Conservation (phyloP, 1,140 invertebrate genomes). For the Periplaneta americana region DNA sequence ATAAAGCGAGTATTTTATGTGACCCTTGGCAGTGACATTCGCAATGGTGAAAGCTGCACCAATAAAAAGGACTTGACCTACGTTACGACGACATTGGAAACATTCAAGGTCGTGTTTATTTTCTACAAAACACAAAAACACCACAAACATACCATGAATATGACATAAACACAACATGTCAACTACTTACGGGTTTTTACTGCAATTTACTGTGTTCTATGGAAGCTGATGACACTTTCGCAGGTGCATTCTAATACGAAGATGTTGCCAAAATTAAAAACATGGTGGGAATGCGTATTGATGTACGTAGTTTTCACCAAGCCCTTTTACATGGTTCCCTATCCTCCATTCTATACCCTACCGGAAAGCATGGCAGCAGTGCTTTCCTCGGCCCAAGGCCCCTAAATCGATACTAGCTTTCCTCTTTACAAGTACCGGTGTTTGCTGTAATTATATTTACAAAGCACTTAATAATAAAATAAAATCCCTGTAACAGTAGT, state of each 20-base stretch:
- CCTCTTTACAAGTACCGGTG: not conserved
- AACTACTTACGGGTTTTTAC: not conserved
- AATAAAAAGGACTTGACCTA: slow-evolving; percentile 4
- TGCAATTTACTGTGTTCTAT: not conserved
- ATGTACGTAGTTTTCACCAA: not conserved
- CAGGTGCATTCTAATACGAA: not conserved
- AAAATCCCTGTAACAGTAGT: not conserved
- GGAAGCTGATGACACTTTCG: not conserved
- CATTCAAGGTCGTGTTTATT: slow-evolving; percentile 2
- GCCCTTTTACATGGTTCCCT: not conserved
- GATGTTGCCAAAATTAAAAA: not conserved
- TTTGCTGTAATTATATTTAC: not conserved
- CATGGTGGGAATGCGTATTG: slow-evolving; percentile 2
- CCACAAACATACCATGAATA: not conserved
- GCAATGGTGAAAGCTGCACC: not conserved
- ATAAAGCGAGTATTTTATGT: not conserved
- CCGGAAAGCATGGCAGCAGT: slow-evolving; percentile 10
- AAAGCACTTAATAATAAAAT: not conserved
- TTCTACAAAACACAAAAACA: slow-evolving; percentile 7
- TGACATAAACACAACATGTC: not conserved
- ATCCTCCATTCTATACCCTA: not conserved
- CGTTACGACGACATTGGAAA: slow-evolving; percentile 9
- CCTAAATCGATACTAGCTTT: not conserved
- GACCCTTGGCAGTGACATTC: slow-evolving; percentile 1
- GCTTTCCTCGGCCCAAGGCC: not conserved